phyloP scores from a whole-genome alignment of 2,888 invertebrate genomes.

The Bellardia pandia region DNA sequence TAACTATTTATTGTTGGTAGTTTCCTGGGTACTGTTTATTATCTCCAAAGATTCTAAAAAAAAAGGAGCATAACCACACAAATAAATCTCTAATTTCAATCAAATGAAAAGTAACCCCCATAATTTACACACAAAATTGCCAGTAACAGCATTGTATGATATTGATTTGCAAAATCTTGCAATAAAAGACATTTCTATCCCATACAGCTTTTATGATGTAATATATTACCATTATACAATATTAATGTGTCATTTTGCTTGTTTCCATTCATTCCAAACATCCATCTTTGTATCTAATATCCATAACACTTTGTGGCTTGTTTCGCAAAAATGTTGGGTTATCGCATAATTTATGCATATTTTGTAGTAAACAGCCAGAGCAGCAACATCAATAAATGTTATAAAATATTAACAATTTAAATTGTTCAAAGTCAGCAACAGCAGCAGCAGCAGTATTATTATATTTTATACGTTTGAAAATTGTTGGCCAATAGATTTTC shows the following conservation, averaged over 20 bases:
- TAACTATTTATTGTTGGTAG: no score
- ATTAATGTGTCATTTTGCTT: slow-evolving; percentile 10
- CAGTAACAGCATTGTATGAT: background rate
- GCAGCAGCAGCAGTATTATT: background rate
- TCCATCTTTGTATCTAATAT: slow-evolving; percentile 11
- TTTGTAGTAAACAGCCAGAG: slow-evolving; percentile 33
- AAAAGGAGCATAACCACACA: background rate
- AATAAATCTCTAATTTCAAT: background rate
- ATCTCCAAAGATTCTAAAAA: no score
- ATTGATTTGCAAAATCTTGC: slow-evolving; percentile 34
- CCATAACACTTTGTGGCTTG: slow-evolving; percentile 31
- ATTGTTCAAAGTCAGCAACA: slow-evolving; percentile 23
- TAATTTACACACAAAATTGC: background rate
- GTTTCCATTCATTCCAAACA: background rate
- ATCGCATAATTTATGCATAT: slow-evolving; percentile 51
- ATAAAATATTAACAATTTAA: slow-evolving; percentile 47
- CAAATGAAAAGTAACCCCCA: background rate
- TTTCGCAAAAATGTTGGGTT: slow-evolving; percentile 10
- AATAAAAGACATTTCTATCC: slow-evolving; percentile 21
- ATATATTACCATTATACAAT: slow-evolving; percentile 19
- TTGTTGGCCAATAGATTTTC: slow-evolving; percentile 21
- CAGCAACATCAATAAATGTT: slow-evolving; percentile 33
- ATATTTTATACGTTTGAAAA: slow-evolving; percentile 23
- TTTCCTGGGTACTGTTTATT: no score
- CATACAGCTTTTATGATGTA: background rate